Base-by-base conservation (phyloP, 2,113 vertebrate genomes). In the Macheiramphus alcinus region DNA sequence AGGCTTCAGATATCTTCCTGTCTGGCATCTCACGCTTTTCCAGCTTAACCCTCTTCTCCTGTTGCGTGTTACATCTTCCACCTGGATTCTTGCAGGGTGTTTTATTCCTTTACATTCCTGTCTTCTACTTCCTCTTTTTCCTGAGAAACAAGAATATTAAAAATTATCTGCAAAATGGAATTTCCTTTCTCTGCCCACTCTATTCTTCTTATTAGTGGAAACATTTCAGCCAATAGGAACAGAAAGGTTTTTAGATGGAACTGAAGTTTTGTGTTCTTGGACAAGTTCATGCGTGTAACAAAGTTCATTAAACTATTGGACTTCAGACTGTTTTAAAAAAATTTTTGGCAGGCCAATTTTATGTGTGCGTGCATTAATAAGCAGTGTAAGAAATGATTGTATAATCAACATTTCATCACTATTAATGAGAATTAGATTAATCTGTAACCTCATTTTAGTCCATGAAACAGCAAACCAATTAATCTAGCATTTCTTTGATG, bases 401-500 rank as follows among this genome's bases (percentile, higher is more conserved):
- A 18, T 87, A 81, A 81, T 91, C 72, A 91, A 89, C 68, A 38
- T 81, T 93, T 95, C 91, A 81, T 84, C 87, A 43, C 79, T 93
- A 29, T 95, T 97, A 97, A 95, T 91, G 91, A 91, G 90, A 97
- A 86, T 88, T 68, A 86, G n/a, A 89, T 90, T 65, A 11, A 58
- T 72, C 89, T 48, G 62, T 96, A 97, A 93, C 93, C 61, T 97
- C 79, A 65, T 97, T 94, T 89, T 61, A 79, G 87, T 94, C 40
- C 31, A 38, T 92, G 83, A 95, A 97, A 97, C 86, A 96, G 90
- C 85, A 95, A 96, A 94, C 50, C 45, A 96, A 96, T 97, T 96
- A 93, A 88, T 98, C 76, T 94, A 94, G 80, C 86, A 83, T 95
- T 94, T 96, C 40, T 94, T 96, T 97, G 96, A 97, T 97, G 71